These are phyloP conservation scores for Microcebus lehilahytsara DNA, from an alignment of 2,113 vertebrate species.

Conservation along the genomic window DNA sequence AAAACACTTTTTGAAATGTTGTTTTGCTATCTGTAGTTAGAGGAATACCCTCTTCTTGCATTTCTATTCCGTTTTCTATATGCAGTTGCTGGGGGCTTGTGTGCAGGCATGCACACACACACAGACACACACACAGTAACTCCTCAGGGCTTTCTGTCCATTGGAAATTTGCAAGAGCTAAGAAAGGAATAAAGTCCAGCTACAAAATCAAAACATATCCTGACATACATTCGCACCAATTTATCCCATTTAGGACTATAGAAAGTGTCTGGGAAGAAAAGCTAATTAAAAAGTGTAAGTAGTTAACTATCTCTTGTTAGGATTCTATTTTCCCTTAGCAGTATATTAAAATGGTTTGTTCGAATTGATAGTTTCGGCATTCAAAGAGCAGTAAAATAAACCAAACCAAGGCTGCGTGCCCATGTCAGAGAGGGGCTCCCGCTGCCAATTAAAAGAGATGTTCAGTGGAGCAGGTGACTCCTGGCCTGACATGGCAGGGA, in stretches of 20 bases:
- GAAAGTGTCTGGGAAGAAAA: background rate
- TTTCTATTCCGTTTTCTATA: background rate
- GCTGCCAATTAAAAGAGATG: slow-evolving; percentile 50
- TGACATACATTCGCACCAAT: background rate
- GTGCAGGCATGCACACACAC: background rate
- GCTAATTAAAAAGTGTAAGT: background rate
- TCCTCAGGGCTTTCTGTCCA: background rate
- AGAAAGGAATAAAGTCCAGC: background rate
- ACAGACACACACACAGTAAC: fast-evolving
- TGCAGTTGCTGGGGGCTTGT: no score
- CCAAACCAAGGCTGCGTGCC: background rate
- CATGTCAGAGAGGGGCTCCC: background rate
- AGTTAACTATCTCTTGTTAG: slow-evolving; percentile 30
- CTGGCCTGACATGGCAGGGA: background rate
- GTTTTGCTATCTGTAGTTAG: background rate
- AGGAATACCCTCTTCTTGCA: background rate
- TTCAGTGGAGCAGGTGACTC: background rate
- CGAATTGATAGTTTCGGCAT: background rate
- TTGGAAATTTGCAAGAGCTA: background rate
- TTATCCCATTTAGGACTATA: background rate
- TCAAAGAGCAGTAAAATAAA: slow-evolving; percentile 60
- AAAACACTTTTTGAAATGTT: background rate
- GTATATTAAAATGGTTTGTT: slow-evolving; percentile 24
- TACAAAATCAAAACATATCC: background rate
- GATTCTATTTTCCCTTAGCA: background rate